Conservation (phyloP, 2,797 vertebrate species). For the Hemibagrus guttatus region DNA sequence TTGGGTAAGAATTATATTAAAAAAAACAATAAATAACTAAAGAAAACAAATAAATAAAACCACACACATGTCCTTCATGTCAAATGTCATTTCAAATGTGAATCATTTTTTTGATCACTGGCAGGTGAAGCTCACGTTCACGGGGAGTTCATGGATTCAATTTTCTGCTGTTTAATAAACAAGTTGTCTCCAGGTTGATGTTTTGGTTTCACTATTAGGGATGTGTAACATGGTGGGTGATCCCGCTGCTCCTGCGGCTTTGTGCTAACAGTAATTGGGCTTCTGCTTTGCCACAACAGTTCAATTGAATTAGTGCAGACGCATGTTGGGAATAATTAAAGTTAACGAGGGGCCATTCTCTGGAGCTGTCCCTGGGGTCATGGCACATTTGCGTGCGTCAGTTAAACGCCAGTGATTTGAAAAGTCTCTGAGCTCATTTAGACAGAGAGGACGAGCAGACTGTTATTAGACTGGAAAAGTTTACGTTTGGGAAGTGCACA, state of each 20-base stretch:
- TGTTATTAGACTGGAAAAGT: constrained; percentile 29
- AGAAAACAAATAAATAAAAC: not conserved
- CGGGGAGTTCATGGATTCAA: not conserved
- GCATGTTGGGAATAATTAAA: constrained; percentile 76
- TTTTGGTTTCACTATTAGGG: constrained; percentile 20
- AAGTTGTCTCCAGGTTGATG: not conserved
- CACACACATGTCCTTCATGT: not conserved
- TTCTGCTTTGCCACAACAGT: constrained; percentile 63
- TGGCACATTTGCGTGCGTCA: constrained; percentile 69
- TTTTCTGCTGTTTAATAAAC: not conserved
- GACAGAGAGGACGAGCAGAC: constrained; percentile 24
- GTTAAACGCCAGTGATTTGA: constrained; percentile 67
- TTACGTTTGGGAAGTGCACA: not conserved
- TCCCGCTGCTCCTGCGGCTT: not conserved
- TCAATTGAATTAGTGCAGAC: constrained; percentile 73
- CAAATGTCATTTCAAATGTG: not conserved
- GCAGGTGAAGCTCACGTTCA: not conserved
- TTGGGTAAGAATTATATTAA: not conserved
- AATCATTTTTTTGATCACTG: not conserved
- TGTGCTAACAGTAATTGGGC: constrained; percentile 70
- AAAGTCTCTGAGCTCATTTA: constrained; percentile 53
- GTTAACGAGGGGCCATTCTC: constrained; percentile 75
- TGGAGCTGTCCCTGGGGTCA: constrained; percentile 63
- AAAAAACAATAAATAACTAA: not conserved
- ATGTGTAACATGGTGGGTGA: not conserved